Evolutionary conservation across 2,888 invertebrate species (phyloP), one percentile per base, ranked within the genome.

Genomic region (Cheilosia pagana): DNA sequence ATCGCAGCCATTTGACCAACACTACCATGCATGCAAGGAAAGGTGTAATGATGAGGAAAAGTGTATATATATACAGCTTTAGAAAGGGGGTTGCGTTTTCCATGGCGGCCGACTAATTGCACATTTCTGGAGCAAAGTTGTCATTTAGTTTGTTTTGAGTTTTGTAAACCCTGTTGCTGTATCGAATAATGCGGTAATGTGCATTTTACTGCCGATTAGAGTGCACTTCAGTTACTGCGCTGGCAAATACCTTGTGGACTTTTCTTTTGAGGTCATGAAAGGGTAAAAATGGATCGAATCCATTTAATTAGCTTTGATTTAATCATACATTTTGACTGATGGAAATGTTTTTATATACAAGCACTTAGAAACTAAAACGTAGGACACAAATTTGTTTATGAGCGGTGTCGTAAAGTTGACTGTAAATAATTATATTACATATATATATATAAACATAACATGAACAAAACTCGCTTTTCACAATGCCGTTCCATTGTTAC

Each of bases 191-290:
- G 76, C 77, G 72, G 81, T 86, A 81, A 81, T 72, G 72, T 81
- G 63, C 81, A 86, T 81, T 86, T 86, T 81, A 67, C 81, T 81
- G 81, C 62, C 62, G 77, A 81, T 85, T 76, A 81, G 71, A 81
- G 67, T 52, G 68, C 76, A 81, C 79, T 79, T 70, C 63, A 62
- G 21, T 75, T 74, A 57, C 57, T 65, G 57, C 43, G 52, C 43
- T 50, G 41, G 60, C 25, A 53, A 71, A 68, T 63, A 81, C 57
- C 59, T 45, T 19, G 25, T 35, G 43, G 55, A 25, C 57, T 52
- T 76, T 82, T 48, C 16, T 65, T 83, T 75, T 74, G 45, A 52
- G 83, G 78, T 70, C 74, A 65, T 16, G 43, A n/a, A 52, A 57
- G 43, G 12, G 16, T 2, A 19, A 2, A 62, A 45, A 28, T 6